Evolutionary conservation across 1,140 invertebrate species (phyloP), one percentile per base, ranked within the genome.

Genomic region (Solen grandis): DNA sequence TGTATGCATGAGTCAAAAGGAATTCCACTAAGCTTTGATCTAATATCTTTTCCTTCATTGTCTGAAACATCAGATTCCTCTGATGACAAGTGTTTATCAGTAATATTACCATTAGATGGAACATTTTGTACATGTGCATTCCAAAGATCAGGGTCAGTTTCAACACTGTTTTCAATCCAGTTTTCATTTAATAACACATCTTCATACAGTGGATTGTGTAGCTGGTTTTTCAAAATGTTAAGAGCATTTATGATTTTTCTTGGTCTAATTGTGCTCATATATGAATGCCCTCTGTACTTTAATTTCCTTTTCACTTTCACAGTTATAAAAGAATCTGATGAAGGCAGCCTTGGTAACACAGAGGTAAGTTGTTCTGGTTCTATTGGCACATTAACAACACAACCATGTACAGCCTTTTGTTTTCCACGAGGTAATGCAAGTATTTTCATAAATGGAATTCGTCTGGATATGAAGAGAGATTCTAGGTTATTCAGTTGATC

Each of bases 261-360:
- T 41, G 79, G 62, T 75, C 79, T 68, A n/a, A 81, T 54, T 31
- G 75, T 70, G n/a, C 76, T 72, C 22, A 76, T 76, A 35, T 36
- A 46, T 50, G 55, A 68, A 60, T 82, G 80, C 41, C 80, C 72
- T 38, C 62, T 81, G 27, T 75, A 75, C n/a, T n/a, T n/a, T n/a
- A n/a, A n/a, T n/a, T n/a, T n/a, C n/a, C n/a, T n/a, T n/a, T n/a
- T n/a, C n/a, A n/a, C n/a, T n/a, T n/a, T n/a, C n/a, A n/a, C n/a
- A n/a, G n/a, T n/a, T n/a, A n/a, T n/a, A n/a, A n/a, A n/a, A n/a
- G n/a, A n/a, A n/a, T n/a, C n/a, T n/a, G n/a, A n/a, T n/a, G n/a
- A n/a, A n/a, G n/a, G n/a, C 27, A 41, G 31, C 13, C 63, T 66
- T 38, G 63, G 63, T n/a, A 66, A 46, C n/a, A 36, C 36, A 5